A percentile compares a stretch with the other conserved stretches of the same genome.
Conservation (phyloP, 2,113 vertebrate species). For the Leuciscus idus region DNA sequence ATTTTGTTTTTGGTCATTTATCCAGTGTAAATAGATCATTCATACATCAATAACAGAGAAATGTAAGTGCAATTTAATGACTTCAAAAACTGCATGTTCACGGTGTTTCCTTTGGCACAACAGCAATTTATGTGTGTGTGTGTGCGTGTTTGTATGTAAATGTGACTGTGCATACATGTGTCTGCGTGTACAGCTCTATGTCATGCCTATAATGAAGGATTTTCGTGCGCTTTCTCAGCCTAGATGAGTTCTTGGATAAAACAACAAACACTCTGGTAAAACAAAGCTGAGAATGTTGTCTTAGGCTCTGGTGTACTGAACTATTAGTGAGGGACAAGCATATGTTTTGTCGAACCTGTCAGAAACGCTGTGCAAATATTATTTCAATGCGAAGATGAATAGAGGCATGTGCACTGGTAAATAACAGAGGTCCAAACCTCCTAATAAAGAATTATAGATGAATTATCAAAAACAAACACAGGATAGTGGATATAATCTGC, state of each 20-base stretch:
- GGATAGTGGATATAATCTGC: slow-evolving; percentile 24
- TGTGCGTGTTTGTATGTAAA: slow-evolving; percentile 36
- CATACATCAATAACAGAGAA: slow-evolving; percentile 58
- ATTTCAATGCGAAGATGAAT: slow-evolving; percentile 52
- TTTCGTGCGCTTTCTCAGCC: slow-evolving; percentile 56
- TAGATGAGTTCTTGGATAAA: slow-evolving; percentile 61
- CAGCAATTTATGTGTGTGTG: background rate
- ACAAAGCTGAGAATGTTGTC: slow-evolving; percentile 65
- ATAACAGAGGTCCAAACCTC: background rate
- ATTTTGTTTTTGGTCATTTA: slow-evolving; percentile 60
- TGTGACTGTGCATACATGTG: background rate
- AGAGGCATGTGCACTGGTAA: slow-evolving; percentile 46
- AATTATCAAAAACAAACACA: slow-evolving; percentile 31
- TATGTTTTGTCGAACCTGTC: slow-evolving; percentile 55
- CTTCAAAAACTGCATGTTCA: slow-evolving; percentile 67
- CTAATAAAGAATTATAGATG: slow-evolving; percentile 42
- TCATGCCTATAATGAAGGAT: slow-evolving; percentile 57
- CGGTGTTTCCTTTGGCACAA: slow-evolving; percentile 69
- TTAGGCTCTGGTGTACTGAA: slow-evolving; percentile 59
- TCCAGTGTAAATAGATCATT: slow-evolving; percentile 54
- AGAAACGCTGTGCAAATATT: slow-evolving; percentile 61
- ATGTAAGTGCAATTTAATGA: slow-evolving; percentile 61
- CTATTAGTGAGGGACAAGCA: slow-evolving; percentile 60
- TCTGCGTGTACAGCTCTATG: slow-evolving; percentile 16
- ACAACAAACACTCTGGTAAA: slow-evolving; percentile 68